phyloP scores from a whole-genome alignment of 2,888 invertebrate species.

The Stenoptilia bipunctidactyla region DNA sequence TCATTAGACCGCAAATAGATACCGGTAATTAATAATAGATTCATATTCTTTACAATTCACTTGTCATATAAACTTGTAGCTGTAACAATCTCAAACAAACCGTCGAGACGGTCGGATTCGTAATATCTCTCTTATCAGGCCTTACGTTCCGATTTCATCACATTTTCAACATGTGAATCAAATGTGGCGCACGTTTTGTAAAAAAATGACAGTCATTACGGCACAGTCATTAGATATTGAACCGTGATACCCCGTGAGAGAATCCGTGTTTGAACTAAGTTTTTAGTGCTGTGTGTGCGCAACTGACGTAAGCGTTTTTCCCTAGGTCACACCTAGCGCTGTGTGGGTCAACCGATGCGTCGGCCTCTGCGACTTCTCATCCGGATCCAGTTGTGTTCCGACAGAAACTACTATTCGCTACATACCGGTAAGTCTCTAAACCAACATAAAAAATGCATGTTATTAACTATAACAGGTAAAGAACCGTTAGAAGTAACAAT shows the following conservation, averaged over 20 bases:
- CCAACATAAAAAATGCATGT: no score
- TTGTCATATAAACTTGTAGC: no score
- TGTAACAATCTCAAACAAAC: no score
- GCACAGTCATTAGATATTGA: conserved; percentile 1
- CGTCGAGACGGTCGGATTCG: no score
- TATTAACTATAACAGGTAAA: no score
- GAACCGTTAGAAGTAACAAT: no score
- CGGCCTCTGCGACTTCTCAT: conserved; percentile 49
- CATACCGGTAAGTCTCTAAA: conserved; percentile 42
- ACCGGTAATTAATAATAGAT: no score
- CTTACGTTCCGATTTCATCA: neutral
- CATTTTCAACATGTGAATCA: neutral
- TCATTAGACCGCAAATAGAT: no score
- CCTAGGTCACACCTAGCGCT: conserved; percentile 52
- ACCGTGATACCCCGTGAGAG: neutral
- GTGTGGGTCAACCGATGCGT: conserved; percentile 61
- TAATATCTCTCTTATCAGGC: neutral
- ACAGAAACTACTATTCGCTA: conserved; percentile 31
- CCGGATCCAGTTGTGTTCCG: conserved; percentile 39
- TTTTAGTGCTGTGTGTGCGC: neutral
- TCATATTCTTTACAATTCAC: no score
- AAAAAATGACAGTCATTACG: no score
- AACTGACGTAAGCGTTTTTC: conserved; percentile 24
- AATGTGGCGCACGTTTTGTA: neutral
- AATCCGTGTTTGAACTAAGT: no score